phyloP scores from a whole-genome alignment of 2,888 invertebrate species.

The Cosmia pyralina region DNA sequence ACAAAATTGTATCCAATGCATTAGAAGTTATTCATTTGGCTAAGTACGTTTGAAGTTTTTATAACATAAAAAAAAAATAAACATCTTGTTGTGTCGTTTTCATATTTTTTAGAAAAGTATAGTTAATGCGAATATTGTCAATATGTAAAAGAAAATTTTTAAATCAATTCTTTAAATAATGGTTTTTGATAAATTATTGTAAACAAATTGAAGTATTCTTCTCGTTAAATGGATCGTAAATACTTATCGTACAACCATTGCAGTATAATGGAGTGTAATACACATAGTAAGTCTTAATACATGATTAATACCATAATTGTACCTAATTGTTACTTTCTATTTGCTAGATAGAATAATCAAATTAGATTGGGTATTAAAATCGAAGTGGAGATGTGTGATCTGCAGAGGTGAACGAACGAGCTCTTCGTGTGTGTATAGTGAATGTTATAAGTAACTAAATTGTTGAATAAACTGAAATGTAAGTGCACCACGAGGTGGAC shows the following conservation, averaged over 20 bases:
- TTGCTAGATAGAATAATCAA: conserved; percentile 90
- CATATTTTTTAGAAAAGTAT: conserved; percentile 87
- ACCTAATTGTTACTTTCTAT: conserved; percentile 90
- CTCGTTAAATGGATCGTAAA: conserved; percentile 85
- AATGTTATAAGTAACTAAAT: conserved; percentile 56
- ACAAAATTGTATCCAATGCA: conserved; percentile 85
- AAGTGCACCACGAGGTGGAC: conserved; percentile 28
- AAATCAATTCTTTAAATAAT: conserved; percentile 77
- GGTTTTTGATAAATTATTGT: conserved; percentile 85
- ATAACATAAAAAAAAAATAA: conserved; percentile 77
- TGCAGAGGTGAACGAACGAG: conserved; percentile 73
- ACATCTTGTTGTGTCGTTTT: conserved; percentile 88
- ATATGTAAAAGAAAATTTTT: conserved; percentile 79
- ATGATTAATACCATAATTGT: conserved; percentile 85
- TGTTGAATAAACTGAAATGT: conserved; percentile 46
- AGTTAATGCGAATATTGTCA: conserved; percentile 83
- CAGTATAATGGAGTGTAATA: conserved; percentile 85
- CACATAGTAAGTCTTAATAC: conserved; percentile 79
- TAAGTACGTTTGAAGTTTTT: conserved; percentile 83
- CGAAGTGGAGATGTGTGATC: conserved; percentile 83
- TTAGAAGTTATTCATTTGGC: conserved; percentile 83
- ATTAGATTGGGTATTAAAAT: conserved; percentile 87
- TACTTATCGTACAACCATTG: conserved; percentile 84
- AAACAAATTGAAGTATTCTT: conserved; percentile 84
- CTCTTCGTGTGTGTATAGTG: conserved; percentile 69